Base-by-base conservation (phyloP, 2,888 invertebrate genomes). In the Ephialtes manifestator region DNA sequence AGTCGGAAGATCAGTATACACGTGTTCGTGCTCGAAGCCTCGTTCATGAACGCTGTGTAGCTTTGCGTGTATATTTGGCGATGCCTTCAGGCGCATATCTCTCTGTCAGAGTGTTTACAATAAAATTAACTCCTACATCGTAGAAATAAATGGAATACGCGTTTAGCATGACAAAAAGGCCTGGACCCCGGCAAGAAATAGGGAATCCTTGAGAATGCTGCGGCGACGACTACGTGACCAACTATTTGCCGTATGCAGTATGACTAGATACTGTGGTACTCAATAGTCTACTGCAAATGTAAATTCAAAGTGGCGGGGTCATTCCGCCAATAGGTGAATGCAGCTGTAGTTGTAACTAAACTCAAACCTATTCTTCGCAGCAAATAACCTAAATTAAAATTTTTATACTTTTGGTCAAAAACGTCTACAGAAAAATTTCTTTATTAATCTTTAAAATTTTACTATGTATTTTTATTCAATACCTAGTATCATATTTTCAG, bases 101-200 rank as follows among this genome's bases (percentile, higher is more conserved):
- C 85, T 86, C 87, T 84, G 86, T 84, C 88, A 81, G 87, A 75
- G 55, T 89, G 88, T 91, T 90, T 90, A 89, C 90, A 88, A 89
- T 89, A 89, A 90, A 90, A 91, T 90, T 90, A 90, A 89, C 90
- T 90, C 88, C 89, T 87, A 87, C 89, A 90, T 86, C 85, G 77
- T 86, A 87, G 87, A 87, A 89, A 87, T 88, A 88, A 90, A 89
- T 86, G 87, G 87, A 88, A 87, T 89, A 87, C 87, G 88, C 84
- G 85, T 88, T 89, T 87, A 88, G 88, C 87, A 87, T 89, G 85
- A 87, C 86, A 89, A 89, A 89, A 88, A 88, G 85, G 81, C 71
- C 74, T 67, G 65, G 79, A 74, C 53, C 83, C 80, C 70, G 31
- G n/a, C 55, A 63, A 63, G 67, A 68, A 55, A 20, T 31, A 76